Conservation (phyloP, 2,797 vertebrate species). For the Acipenser transmontanus region DNA sequence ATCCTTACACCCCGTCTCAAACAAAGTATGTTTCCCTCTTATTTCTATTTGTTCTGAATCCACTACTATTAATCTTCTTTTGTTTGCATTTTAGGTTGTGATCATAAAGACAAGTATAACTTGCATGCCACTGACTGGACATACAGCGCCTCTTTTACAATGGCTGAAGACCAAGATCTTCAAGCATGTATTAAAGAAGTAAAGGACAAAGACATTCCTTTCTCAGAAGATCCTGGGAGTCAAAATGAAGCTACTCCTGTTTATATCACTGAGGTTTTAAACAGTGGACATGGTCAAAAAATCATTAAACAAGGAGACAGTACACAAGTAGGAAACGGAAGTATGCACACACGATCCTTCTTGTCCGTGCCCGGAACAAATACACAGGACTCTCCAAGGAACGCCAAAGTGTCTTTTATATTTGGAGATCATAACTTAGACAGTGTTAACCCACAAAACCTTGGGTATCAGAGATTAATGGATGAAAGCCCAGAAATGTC, state of each 20-base stretch:
- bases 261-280: conserved; percentile 77
- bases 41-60: background rate
- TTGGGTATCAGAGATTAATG: conserved; percentile 90
- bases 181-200: conserved; percentile 71
- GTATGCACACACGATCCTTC: conserved; percentile 66
- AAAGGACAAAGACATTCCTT: conserved; percentile 70
- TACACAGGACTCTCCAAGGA: conserved; percentile 79
- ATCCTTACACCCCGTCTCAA: too few relatives aligned
- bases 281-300: conserved; percentile 64
- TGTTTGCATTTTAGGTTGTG: conserved; percentile 61
- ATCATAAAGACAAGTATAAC: conserved; percentile 73
- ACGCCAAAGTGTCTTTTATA: conserved; percentile 96
- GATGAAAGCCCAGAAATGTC: conserved; percentile 82
- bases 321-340: conserved; percentile 63
- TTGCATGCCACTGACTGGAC: conserved; percentile 84
- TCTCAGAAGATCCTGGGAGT: conserved; percentile 62
- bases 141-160: conserved; percentile 78
- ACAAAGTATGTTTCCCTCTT: background rate
- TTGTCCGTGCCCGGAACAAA: conserved; percentile 74
- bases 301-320: conserved; percentile 63
- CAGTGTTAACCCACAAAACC: conserved; percentile 76
- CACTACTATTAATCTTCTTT: background rate
- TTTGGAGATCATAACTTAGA: conserved; percentile 88
- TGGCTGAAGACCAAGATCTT: conserved; percentile 69
- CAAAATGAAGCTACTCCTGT: conserved; percentile 74